Evolutionary conservation across 2,797 vertebrate species (phyloP), one percentile per base, ranked within the genome.

Genomic region (Mallotus villosus): DNA sequence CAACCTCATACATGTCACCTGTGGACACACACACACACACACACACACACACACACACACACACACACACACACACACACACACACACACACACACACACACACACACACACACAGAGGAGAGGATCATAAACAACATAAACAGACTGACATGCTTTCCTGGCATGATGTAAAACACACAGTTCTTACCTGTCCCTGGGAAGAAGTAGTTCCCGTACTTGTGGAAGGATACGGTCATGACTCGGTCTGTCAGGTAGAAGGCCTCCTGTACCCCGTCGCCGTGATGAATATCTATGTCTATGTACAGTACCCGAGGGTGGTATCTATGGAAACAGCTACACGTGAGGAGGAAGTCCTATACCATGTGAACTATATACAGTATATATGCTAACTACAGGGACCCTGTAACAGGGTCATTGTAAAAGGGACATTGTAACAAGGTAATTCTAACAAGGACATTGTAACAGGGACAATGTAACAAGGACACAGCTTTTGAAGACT

Each of bases 1-100:
- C 97, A 0, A 99, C 96, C 85, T 99, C 97, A 19, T 99, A 99
- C 97, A 99, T 99, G 87, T 99, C 97, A 84, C 97, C 97, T 99
- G 81, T 74, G 51, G 4, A 55, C 2, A 5, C n/a, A n/a, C 70
- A 32, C 55, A 32, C 46, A 73, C 29, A 64, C 14, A 16, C 41
- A 77, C 66, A 74, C 27, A 73, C 25, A 75, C 11, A 25, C 34
- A 49, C 21, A 49, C 49, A 19, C 14, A 25, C 21, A 29, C 22
- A n/a, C 27, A 59, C 14, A 22, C 55, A 62, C 25, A 24, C n/a
- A 62, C 60, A 62, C 60, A 62, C 67, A 59, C 63, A 55, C 21
- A 49, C 46, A 73, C 32, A 49, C 27, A 34, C 16, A 63, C 5
- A 59, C 25, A 25, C 37, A 62, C 60, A 62, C 67, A 59, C 63